phyloP scores from a whole-genome alignment of 2,113 vertebrate species.

The Romanogobio albipinnatus region DNA sequence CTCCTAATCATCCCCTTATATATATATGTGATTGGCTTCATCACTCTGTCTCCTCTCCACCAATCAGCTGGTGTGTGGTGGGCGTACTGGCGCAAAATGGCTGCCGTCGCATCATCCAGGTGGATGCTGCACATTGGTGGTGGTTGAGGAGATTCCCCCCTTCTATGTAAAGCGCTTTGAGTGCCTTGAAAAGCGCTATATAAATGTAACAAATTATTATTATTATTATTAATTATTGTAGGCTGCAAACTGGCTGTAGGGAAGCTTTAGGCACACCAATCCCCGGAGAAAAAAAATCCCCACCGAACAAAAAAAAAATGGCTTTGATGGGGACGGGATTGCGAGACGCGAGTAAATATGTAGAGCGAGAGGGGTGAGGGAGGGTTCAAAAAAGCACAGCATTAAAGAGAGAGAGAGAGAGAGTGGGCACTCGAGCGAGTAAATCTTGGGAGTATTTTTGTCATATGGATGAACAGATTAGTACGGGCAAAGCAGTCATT shows the following conservation, averaged over 20 bases:
- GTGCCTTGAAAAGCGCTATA: too few relatives aligned
- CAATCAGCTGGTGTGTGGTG: too few relatives aligned
- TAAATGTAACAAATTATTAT: too few relatives aligned
- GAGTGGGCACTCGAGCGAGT: constrained; percentile 49
- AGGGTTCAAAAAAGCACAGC: constrained; percentile 34
- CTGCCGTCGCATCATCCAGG: too few relatives aligned
- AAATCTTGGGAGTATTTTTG: constrained; percentile 54
- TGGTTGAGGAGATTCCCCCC: too few relatives aligned
- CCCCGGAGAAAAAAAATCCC: constrained; percentile 67
- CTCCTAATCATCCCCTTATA: too few relatives aligned
- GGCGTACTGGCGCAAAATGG: too few relatives aligned
- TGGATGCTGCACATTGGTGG: too few relatives aligned
- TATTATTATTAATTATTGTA: too few relatives aligned
- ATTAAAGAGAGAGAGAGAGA: constrained; percentile 14
- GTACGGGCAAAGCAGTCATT: constrained; percentile 37
- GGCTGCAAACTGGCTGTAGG: constrained; percentile 68
- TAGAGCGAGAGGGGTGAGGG: constrained; percentile 37
- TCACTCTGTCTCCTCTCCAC: too few relatives aligned
- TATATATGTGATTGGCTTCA: too few relatives aligned
- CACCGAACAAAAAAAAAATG: constrained; percentile 65
- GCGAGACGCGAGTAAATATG: constrained; percentile 59
- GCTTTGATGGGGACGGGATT: constrained; percentile 67
- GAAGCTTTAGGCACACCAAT: constrained; percentile 69
- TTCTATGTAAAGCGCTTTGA: too few relatives aligned
- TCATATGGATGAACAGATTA: constrained; percentile 56